A percentile compares a stretch with the other conserved stretches of the same genome.
Evolutionary conservation across 2,888 invertebrate species (phyloP).

Genomic region (Didymodactylos carnosus): DNA sequence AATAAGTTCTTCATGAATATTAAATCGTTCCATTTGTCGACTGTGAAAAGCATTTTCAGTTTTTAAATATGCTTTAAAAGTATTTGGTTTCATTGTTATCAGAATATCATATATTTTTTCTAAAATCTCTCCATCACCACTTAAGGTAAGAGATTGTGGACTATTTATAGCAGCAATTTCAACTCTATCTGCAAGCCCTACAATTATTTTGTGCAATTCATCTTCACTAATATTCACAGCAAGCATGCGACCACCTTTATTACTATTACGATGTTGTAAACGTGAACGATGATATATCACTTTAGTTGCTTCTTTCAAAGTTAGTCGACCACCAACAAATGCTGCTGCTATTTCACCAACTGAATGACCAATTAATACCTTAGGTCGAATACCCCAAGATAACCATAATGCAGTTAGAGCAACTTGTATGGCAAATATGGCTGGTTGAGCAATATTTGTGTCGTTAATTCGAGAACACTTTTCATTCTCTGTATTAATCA

Average conservation of each 20-base stretch:
- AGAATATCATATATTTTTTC: not conserved
- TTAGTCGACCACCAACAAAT: not conserved
- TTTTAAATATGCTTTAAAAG: not conserved
- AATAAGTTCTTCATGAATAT: not conserved
- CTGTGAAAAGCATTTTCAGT: not conserved
- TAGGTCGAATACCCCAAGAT: too few relatives aligned
- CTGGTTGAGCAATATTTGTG: too few relatives aligned
- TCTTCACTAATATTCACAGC: not conserved
- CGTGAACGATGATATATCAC: not conserved
- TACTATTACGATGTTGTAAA: not conserved
- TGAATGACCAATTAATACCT: too few relatives aligned
- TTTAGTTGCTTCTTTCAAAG: not conserved
- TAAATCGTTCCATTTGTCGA: not conserved
- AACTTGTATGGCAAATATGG: too few relatives aligned
- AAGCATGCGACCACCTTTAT: not conserved
- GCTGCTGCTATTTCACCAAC: too few relatives aligned
- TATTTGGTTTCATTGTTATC: constrained; percentile 4
- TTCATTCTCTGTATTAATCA: too few relatives aligned
- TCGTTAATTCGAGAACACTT: too few relatives aligned
- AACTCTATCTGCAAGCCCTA: not conserved
- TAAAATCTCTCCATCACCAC: constrained; percentile 11
- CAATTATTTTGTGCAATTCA: not conserved
- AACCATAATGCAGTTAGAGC: too few relatives aligned
- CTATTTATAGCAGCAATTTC: constrained; percentile 15
- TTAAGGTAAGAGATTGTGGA: constrained; percentile 14